Evolutionary conservation across 2,888 invertebrate species (phyloP).

Genomic region (Lamproptera curius): DNA sequence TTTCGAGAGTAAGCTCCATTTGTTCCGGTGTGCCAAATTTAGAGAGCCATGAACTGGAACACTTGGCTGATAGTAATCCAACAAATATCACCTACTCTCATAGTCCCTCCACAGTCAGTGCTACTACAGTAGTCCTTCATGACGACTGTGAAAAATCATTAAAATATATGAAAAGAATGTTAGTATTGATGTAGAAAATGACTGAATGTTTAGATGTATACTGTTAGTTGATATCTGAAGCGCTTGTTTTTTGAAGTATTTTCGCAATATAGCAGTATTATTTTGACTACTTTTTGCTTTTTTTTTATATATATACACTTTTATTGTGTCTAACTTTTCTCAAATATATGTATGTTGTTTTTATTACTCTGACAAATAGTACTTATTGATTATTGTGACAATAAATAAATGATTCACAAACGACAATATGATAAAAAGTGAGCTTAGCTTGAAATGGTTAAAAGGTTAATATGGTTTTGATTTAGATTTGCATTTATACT

Average conservation of each 20-base stretch:
- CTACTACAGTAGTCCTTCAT: constrained; percentile 81
- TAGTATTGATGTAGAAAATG: constrained; percentile 59
- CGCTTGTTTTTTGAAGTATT: constrained; percentile 39
- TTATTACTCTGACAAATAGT: constrained; percentile 33
- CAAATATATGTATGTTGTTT: constrained; percentile 28
- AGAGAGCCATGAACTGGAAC: constrained; percentile 78
- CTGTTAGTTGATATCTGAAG: constrained; percentile 45
- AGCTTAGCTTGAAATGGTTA: constrained; percentile 53
- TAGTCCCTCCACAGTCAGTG: constrained; percentile 80
- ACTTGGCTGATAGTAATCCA: constrained; percentile 70
- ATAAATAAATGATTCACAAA: constrained; percentile 64
- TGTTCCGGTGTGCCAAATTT: constrained; percentile 72
- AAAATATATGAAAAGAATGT: constrained; percentile 49
- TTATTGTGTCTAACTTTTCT: constrained; percentile 25
- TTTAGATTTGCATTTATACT: constrained; percentile 16
- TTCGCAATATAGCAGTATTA: constrained; percentile 48
- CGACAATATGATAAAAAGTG: constrained; percentile 61
- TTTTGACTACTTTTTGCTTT: constrained; percentile 28
- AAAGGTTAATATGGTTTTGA: too few relatives aligned
- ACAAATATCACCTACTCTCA: constrained; percentile 74
- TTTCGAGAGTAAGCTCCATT: constrained; percentile 65
- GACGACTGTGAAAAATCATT: constrained; percentile 71
- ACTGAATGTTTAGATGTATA: constrained; percentile 57
- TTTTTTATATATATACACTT: constrained; percentile 27
- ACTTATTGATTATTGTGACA: constrained; percentile 58